Evolutionary conservation across 2,113 vertebrate genomes (phyloP), one percentile per base, ranked within the genome.

Genomic region (Capreolus pygargus): DNA sequence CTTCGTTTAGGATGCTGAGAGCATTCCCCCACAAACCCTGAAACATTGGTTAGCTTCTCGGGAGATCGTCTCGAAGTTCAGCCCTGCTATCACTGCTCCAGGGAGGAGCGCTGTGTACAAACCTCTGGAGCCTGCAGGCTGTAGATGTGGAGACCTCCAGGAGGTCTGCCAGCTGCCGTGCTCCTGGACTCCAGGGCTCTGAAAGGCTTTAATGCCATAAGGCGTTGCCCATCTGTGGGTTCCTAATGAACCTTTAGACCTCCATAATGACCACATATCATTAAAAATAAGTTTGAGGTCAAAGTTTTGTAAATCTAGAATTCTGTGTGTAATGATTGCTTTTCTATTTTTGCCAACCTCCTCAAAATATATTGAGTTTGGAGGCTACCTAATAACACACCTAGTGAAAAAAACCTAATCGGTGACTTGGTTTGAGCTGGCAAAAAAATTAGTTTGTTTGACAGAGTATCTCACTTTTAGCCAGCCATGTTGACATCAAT

Each of bases 131-230:
- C 1, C 67, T 45, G 52, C 60, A 70, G 36, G 52, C 10, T 9
- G n/a, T 2, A 21, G 64, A 11, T 10, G 8, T 19, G n/a, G 13
- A 55, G 11, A 23, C 45, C n/a, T 5, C 8, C 76, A 6, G 9
- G 57, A n/a, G 39, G 76, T 50, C 43, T 25, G 30, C 95, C 11
- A 33, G 10, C 28, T 36, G 7, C 6, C 60, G 16, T 17, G 50
- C 27, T 30, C 28, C 39, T 30, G 7, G 25, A 7, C 14, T 36
- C 10, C 0, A 2, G 45, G 54, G 17, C 78, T 45, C 27, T 67
- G 70, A 76, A 96, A 97, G 79, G 91, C 67, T 88, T 89, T 82
- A 88, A 91, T 90, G 91, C 97, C 96, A 79, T 3, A 36, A 94
- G 98, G 97, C 64, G 12, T 95, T 89, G 58, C 86, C 78, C 74